Evolutionary conservation across 1,140 invertebrate species (phyloP).

Genomic region (Achroia grisella): DNA sequence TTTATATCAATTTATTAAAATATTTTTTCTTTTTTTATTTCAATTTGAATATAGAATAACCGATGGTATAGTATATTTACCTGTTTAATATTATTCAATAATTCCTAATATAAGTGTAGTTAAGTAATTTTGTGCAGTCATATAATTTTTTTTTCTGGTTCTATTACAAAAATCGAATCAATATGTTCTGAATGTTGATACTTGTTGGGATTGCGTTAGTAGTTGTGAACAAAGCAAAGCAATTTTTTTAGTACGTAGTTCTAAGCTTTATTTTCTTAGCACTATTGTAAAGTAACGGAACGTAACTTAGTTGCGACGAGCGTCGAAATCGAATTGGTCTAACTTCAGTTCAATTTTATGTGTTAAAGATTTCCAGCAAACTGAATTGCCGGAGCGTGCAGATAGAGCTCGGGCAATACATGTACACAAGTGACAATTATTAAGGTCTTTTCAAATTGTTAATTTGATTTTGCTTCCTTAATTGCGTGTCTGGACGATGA

Average conservation of each 20-base stretch:
- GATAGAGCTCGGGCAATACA: background rate
- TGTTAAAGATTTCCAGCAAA: slow-evolving; percentile 7
- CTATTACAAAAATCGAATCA: too few relatives aligned
- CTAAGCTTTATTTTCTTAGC: slow-evolving; percentile 1
- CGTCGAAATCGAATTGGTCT: slow-evolving; percentile 12
- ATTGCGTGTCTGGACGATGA: slow-evolving; percentile 3
- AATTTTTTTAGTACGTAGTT: background rate
- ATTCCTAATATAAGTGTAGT: too few relatives aligned
- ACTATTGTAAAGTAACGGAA: slow-evolving; percentile 1
- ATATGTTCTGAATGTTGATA: too few relatives aligned
- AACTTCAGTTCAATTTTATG: slow-evolving; percentile 12
- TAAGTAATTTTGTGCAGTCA: too few relatives aligned
- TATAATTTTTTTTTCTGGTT: too few relatives aligned
- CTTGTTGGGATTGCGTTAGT: too few relatives aligned
- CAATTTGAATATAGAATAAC: too few relatives aligned
- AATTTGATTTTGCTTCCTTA: background rate
- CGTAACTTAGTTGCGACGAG: slow-evolving; percentile 7
- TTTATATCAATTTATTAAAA: too few relatives aligned
- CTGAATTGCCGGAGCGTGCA: background rate
- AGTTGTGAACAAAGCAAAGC: too few relatives aligned
- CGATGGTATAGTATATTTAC: too few relatives aligned
- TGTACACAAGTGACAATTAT: background rate
- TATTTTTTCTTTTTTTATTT: too few relatives aligned
- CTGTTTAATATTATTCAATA: too few relatives aligned
- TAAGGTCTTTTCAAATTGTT: background rate